Conservation (phyloP, 2,888 invertebrate species). For the Muschampia plurimacula region DNA sequence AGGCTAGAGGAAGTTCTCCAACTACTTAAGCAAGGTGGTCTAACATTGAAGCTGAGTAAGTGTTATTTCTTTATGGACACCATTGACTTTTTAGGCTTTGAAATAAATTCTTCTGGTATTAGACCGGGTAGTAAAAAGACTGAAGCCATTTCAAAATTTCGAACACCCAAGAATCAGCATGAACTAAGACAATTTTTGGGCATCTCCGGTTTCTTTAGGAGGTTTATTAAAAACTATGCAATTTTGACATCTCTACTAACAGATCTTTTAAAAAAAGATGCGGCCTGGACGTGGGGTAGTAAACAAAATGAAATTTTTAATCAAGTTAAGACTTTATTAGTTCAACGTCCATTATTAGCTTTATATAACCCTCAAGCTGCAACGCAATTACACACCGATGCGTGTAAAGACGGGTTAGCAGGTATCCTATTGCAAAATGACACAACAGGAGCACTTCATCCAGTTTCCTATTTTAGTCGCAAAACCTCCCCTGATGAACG, state of each 20-base stretch:
- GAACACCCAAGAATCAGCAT: conserved; percentile 36
- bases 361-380: neutral
- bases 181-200: conserved; percentile 44
- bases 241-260: conserved; percentile 43
- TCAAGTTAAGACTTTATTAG: neutral
- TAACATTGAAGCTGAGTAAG: conserved; percentile 49
- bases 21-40: conserved; percentile 37
- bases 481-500: conserved; percentile 32
- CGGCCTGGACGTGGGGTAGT: conserved; percentile 29
- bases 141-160: conserved; percentile 42
- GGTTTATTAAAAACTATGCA: conserved; percentile 1
- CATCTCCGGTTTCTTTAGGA: conserved; percentile 38
- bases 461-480: conserved; percentile 40
- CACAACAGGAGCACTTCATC: neutral
- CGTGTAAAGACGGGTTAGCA: neutral
- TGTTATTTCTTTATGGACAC: conserved; percentile 47
- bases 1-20: conserved; percentile 41
- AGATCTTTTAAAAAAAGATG: conserved; percentile 34
- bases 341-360: neutral
- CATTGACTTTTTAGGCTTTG: conserved; percentile 49
- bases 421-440: neutral
- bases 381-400: conserved; percentile 4
- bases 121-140: conserved; percentile 48
- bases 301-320: conserved; percentile 9
- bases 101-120: conserved; percentile 45